Percentiles rank a stretch among this genome's conserved stretches.
Evolutionary conservation across 2,888 invertebrate genomes (phyloP).

Genomic region (Eurytoma californica): DNA sequence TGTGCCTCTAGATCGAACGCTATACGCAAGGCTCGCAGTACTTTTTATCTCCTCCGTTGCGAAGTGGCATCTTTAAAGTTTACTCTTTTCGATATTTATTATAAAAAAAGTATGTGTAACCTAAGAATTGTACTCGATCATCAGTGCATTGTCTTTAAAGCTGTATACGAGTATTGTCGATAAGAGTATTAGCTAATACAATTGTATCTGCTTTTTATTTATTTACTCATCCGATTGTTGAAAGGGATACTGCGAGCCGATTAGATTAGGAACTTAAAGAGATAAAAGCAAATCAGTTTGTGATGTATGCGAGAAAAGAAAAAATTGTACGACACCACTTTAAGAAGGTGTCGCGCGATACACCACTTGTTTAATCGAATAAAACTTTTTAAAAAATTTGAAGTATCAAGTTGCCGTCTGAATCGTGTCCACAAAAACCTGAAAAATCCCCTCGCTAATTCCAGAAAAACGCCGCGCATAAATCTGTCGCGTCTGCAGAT

Average conservation of each 20-base stretch:
- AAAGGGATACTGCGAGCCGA: neutral
- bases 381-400: slow-evolving; percentile 8
- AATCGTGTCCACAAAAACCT: too few relatives aligned
- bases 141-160: too few relatives aligned
- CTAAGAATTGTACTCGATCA: slow-evolving; percentile 13
- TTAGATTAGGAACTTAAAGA: neutral
- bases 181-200: neutral
- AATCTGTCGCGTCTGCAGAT: too few relatives aligned
- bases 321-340: slow-evolving; percentile 48
- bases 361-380: slow-evolving; percentile 18
- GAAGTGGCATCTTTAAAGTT: neutral
- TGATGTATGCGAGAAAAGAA: slow-evolving; percentile 24
- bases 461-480: neutral
- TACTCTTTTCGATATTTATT: neutral
- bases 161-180: too few relatives aligned
- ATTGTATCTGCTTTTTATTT: slow-evolving; percentile 17
- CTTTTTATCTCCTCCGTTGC: neutral
- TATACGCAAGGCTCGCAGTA: slow-evolving; percentile 2
- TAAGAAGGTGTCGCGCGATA: slow-evolving; percentile 25
- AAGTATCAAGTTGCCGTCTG: too few relatives aligned
- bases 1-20: neutral
- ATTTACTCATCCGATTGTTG: neutral
- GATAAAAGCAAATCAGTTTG: neutral
- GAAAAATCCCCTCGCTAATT: too few relatives aligned
- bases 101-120: slow-evolving; percentile 8